Conservation (phyloP, 2,113 vertebrate genomes). For the Coptodon bakossiorum region DNA sequence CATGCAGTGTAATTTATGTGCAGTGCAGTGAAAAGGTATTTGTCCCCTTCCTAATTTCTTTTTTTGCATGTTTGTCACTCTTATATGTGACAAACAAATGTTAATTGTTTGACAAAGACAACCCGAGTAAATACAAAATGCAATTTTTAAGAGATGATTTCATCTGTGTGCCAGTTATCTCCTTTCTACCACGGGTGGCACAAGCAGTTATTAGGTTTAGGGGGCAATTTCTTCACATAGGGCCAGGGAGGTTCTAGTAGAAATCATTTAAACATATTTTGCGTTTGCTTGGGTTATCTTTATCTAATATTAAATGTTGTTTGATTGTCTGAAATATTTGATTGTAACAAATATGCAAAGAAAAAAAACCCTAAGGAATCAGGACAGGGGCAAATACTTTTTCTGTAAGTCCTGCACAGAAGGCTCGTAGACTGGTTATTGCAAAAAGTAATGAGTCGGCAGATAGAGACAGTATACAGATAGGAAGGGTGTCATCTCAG, state of each 20-base stretch:
- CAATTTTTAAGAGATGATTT: background rate
- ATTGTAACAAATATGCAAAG: background rate
- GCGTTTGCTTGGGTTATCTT: background rate
- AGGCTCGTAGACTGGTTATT: background rate
- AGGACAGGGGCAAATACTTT: background rate
- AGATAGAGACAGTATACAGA: background rate
- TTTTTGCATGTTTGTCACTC: background rate
- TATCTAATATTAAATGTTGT: background rate
- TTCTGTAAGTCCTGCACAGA: background rate
- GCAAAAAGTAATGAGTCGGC: background rate
- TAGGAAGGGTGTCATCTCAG: background rate
- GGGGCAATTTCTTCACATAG: background rate
- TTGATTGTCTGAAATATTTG: background rate
- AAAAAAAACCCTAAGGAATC: background rate
- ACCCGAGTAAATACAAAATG: background rate
- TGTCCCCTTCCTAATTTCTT: background rate
- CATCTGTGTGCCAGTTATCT: background rate
- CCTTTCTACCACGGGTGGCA: background rate
- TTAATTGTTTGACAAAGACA: background rate
- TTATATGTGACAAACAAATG: background rate
- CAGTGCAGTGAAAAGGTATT: background rate
- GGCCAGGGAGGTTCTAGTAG: background rate
- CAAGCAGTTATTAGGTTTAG: background rate
- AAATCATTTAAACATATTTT: background rate
- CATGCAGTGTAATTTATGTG: background rate